Conservation (phyloP, 1,140 invertebrate genomes). For the Hydropsyche tenuis region DNA sequence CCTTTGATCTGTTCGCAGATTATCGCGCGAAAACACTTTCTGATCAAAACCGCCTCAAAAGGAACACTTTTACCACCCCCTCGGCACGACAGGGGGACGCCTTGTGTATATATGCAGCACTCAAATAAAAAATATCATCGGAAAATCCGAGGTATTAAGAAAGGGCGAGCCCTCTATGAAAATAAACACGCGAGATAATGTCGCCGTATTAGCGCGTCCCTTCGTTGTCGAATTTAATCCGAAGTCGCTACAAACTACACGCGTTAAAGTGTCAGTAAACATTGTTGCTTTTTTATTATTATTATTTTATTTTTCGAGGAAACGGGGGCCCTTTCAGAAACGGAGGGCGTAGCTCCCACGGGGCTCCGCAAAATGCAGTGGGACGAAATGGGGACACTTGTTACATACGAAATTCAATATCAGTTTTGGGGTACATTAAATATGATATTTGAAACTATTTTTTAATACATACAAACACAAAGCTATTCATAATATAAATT, state of each 20-base stretch:
- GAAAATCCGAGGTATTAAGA: constrained; percentile 2
- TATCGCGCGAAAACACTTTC: constrained; percentile 39
- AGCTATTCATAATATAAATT: not conserved
- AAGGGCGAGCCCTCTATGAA: constrained; percentile 14
- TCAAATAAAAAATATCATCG: not conserved
- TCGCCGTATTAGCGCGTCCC: constrained; percentile 24
- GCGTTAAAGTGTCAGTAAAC: constrained; percentile 41
- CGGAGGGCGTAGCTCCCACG: constrained; percentile 27
- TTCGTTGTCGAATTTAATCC: constrained; percentile 46
- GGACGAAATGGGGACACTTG: not conserved
- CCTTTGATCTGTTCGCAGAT: constrained; percentile 43
- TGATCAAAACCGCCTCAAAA: constrained; percentile 32
- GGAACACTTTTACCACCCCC: not conserved
- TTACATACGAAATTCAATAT: not conserved
- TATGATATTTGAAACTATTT: constrained; percentile 11
- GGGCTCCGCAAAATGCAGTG: not conserved
- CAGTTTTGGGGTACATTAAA: not conserved
- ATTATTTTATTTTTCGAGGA: constrained; percentile 13
- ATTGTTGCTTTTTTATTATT: constrained; percentile 25
- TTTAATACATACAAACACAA: not conserved
- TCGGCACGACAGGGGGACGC: not conserved
- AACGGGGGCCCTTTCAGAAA: constrained; percentile 16
- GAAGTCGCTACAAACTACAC: constrained; percentile 3
- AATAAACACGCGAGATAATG: constrained; percentile 42
- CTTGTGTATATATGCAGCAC: not conserved